Base-by-base conservation (phyloP, 2,113 vertebrate species). In the Tetraodon nigroviridis region DNA sequence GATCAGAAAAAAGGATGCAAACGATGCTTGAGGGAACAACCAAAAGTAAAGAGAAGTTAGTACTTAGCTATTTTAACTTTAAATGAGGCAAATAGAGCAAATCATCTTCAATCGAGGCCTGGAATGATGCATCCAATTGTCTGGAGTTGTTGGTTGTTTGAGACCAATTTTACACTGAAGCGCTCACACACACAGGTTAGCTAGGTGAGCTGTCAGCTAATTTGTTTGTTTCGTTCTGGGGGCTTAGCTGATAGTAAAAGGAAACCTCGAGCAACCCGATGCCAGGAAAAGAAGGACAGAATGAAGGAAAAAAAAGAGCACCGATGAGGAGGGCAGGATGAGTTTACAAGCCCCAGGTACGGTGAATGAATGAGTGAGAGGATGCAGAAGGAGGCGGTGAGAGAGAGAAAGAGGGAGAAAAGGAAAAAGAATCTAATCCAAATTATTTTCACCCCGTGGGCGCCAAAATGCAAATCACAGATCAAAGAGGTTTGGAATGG, bases 391-490 rank as follows among this genome's bases (percentile, higher is more conserved):
- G 69, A 74, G 68, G 68, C 78, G 67, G 84, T 24, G 82, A 74
- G 77, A 60, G 78, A 71, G 63, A 61, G 56, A 73, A 52, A 66
- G 22, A 76, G 18, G 21, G n/a, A 51, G 49, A 20, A 55, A 76
- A 75, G 85, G 84, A 68, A 76, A 73, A 80, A 81, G 88, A 89
- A 84, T 85, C 86, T 90, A 88, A 89, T 89, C 88, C 87, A 89
- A 91, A 91, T 90, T 87, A 90, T 89, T 86, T 89, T 85, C 79
- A 80, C 82, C 90, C 90, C 21, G 75, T 81, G 84, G 90, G 87
- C 87, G 59, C 66, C 64, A 69, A 90, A 88, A 92, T 91, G 90
- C 89, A 90, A 91, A 91, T 90, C 79, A 76, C 76, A 90, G 90
- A 91, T 92, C 90, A 91, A 92, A 92, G 87, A 84, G 84, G 79